phyloP scores from a whole-genome alignment of 2,113 vertebrate species.

The Columbina picui region DNA sequence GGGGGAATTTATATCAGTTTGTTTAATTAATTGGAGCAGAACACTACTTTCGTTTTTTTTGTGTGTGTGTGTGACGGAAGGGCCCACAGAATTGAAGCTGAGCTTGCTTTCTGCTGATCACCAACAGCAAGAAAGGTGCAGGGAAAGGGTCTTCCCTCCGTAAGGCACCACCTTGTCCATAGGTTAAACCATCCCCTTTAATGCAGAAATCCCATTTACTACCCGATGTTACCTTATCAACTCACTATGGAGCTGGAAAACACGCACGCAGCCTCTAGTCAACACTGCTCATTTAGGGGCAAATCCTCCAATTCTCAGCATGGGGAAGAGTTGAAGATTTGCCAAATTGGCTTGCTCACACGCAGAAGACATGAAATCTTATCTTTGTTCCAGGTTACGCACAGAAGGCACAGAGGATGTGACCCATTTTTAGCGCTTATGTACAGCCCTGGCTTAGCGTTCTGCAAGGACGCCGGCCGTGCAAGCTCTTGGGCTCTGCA shows the following conservation, averaged over 20 bases:
- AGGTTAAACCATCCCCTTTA: background rate
- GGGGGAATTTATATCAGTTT: slow-evolving; percentile 77
- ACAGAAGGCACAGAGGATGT: background rate
- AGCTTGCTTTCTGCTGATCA: background rate
- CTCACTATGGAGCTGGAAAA: accelerated
- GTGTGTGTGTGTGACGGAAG: slow-evolving; percentile 28
- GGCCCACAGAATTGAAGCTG: slow-evolving; percentile 14
- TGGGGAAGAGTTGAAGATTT: background rate
- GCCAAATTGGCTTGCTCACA: background rate
- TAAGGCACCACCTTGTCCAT: background rate
- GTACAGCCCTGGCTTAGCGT: background rate
- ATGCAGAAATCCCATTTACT: background rate
- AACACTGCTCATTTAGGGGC: background rate
- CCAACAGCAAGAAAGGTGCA: background rate
- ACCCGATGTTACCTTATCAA: background rate
- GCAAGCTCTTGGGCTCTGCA: background rate
- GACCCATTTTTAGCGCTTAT: background rate
- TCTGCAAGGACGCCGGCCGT: background rate
- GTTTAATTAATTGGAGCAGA: slow-evolving; percentile 79
- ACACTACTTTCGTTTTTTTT: slow-evolving; percentile 28
- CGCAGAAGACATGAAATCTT: background rate
- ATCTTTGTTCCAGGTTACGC: background rate
- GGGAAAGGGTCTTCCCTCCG: background rate
- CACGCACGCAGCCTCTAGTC: background rate
- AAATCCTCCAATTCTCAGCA: background rate